Conservation (phyloP, 2,113 vertebrate species). For the Xiphophorus hellerii region DNA sequence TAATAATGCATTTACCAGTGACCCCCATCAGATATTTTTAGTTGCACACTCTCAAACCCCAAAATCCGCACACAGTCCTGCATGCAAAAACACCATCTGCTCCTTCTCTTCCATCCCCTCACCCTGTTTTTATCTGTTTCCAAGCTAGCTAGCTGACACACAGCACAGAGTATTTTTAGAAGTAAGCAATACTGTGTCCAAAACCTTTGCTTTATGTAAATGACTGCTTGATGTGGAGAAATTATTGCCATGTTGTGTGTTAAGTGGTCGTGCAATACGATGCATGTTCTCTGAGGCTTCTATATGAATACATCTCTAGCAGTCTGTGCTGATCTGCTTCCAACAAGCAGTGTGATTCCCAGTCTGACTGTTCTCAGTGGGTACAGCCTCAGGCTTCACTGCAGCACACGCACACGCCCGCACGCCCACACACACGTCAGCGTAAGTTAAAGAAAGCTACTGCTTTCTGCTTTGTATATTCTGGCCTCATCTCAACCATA, state of each 20-base stretch:
- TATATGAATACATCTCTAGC: slow-evolving; percentile 7
- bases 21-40: slow-evolving; percentile 35
- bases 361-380: slow-evolving; percentile 54
- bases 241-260: slow-evolving; percentile 8
- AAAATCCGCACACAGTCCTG: neutral
- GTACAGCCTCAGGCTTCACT: slow-evolving; percentile 46
- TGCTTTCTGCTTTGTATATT: slow-evolving; percentile 32
- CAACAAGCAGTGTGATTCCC: slow-evolving; percentile 47
- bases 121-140: slow-evolving; percentile 22
- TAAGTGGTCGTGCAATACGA: slow-evolving; percentile 6
- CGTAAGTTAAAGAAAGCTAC: slow-evolving; percentile 25
- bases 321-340: slow-evolving; percentile 38
- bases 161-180: slow-evolving; percentile 23
- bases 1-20: slow-evolving; percentile 60
- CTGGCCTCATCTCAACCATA: slow-evolving; percentile 33
- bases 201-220: neutral
- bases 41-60: slow-evolving; percentile 11
- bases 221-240: neutral
- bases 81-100: slow-evolving; percentile 66
- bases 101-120: slow-evolving; percentile 21
- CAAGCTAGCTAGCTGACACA: slow-evolving; percentile 10
- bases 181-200: slow-evolving; percentile 1
- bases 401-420: slow-evolving; percentile 4
- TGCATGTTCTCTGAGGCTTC: slow-evolving; percentile 22
- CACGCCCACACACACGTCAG: slow-evolving; percentile 9